Evolutionary conservation across 2,113 vertebrate species (phyloP).

Genomic region (Polypterus bichir): DNA sequence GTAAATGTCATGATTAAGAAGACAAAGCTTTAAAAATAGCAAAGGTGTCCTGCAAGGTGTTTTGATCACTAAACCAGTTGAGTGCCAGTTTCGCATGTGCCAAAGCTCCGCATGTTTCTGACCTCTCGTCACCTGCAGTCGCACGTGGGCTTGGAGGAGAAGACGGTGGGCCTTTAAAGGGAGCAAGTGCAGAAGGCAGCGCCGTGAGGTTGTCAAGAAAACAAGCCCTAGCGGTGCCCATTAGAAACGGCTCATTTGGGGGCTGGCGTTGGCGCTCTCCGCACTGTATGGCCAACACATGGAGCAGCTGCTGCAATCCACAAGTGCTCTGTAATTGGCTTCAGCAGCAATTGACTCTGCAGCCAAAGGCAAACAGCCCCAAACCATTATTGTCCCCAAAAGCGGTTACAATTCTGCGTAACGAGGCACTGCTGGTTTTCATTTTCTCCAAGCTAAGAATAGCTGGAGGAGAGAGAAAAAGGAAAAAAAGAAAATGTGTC

Average conservation of each 20-base stretch:
- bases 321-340: constrained; percentile 19
- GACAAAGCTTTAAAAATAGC: no score
- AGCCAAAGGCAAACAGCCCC: neutral
- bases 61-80: no score
- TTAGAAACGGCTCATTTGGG: constrained; percentile 47
- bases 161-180: constrained; percentile 30
- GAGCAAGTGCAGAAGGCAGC: constrained; percentile 27
- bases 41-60: no score
- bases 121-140: constrained; percentile 49
- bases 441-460: neutral
- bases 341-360: constrained; percentile 15
- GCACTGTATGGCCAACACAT: constrained; percentile 36
- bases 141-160: constrained; percentile 31
- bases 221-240: constrained; percentile 38
- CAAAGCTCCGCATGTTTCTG: constrained; percentile 30
- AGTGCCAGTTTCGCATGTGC: no score
- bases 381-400: constrained; percentile 9
- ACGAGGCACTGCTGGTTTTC: neutral
- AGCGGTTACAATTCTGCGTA: constrained; percentile 10
- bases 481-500: no score
- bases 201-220: constrained; percentile 41
- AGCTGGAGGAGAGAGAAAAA: no score
- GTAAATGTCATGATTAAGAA: no score
- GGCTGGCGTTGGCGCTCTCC: constrained; percentile 41
- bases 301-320: constrained; percentile 30